These are phyloP conservation scores for Noctua janthina DNA, from an alignment of 2,888 invertebrate species.

Conservation along the genomic window DNA sequence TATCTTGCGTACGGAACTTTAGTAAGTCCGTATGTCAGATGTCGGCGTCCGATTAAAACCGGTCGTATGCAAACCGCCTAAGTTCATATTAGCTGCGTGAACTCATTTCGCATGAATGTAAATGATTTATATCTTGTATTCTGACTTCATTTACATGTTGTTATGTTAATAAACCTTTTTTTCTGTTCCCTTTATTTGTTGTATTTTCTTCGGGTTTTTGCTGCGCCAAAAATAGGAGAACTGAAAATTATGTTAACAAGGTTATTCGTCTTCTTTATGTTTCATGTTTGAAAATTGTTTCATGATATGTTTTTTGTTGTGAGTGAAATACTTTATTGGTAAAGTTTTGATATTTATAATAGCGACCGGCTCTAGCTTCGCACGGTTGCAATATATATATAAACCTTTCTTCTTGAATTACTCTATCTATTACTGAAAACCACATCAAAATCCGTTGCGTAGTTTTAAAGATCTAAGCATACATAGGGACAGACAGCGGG, in stretches of 20 bases:
- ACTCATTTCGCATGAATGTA: constrained; percentile 64
- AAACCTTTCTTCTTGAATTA: no score
- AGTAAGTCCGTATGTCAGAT: not conserved
- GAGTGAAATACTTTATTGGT: not conserved
- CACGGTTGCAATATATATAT: no score
- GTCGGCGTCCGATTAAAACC: constrained; percentile 1
- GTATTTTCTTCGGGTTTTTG: constrained; percentile 43
- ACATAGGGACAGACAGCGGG: no score
- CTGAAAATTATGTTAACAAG: constrained; percentile 60
- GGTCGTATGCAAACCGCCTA: constrained; percentile 25
- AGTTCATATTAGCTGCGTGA: constrained; percentile 60
- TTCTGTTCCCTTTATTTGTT: constrained; percentile 39
- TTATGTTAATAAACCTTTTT: constrained; percentile 62
- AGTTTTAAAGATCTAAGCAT: no score
- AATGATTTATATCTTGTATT: constrained; percentile 67
- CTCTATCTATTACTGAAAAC: no score
- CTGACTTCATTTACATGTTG: constrained; percentile 66
- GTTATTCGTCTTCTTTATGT: constrained; percentile 41
- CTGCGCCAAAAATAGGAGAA: constrained; percentile 49
- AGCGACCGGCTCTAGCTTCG: no score
- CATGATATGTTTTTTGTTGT: constrained; percentile 14
- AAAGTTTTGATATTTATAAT: not conserved
- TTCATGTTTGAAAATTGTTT: constrained; percentile 25
- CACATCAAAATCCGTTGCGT: no score
- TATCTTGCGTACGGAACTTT: not conserved